These are phyloP conservation scores for Pollachius pollachius DNA, from an alignment of 2,113 vertebrate species.

Conservation along the genomic window DNA sequence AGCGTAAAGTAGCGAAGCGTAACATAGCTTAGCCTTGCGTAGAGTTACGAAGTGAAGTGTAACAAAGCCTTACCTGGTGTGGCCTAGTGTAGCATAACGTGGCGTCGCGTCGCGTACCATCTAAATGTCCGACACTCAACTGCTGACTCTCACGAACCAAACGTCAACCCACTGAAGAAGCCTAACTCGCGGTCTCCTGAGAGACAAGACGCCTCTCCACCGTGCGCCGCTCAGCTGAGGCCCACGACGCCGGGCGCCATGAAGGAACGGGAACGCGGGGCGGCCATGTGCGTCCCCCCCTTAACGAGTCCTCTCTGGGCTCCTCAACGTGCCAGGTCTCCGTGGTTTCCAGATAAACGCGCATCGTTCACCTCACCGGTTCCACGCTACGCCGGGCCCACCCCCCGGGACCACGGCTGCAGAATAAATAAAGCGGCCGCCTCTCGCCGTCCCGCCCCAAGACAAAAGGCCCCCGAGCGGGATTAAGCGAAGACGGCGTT, in stretches of 20 bases:
- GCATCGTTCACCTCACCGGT: background rate
- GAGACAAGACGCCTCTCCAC: background rate
- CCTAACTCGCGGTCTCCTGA: background rate
- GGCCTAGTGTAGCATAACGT: too few relatives aligned
- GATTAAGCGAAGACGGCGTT: constrained; percentile 21
- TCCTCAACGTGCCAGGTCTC: background rate
- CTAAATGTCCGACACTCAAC: too few relatives aligned
- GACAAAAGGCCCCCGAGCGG: too few relatives aligned
- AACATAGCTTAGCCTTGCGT: too few relatives aligned
- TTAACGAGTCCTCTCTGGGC: background rate
- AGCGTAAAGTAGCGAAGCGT: too few relatives aligned
- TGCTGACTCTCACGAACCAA: too few relatives aligned
- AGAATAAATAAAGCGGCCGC: constrained; percentile 19
- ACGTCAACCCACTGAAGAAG: too few relatives aligned
- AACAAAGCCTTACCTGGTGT: too few relatives aligned
- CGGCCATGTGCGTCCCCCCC: background rate
- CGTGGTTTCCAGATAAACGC: constrained; percentile 5
- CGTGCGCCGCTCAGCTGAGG: background rate
- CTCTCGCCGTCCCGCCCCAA: too few relatives aligned
- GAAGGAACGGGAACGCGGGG: background rate
- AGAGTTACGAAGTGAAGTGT: too few relatives aligned
- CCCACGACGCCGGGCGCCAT: background rate
- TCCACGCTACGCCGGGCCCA: too few relatives aligned
- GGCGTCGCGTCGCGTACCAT: too few relatives aligned
- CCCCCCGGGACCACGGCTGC: constrained; percentile 10